phyloP scores from a whole-genome alignment of 2,888 invertebrate species.

The Netelia virgata region DNA sequence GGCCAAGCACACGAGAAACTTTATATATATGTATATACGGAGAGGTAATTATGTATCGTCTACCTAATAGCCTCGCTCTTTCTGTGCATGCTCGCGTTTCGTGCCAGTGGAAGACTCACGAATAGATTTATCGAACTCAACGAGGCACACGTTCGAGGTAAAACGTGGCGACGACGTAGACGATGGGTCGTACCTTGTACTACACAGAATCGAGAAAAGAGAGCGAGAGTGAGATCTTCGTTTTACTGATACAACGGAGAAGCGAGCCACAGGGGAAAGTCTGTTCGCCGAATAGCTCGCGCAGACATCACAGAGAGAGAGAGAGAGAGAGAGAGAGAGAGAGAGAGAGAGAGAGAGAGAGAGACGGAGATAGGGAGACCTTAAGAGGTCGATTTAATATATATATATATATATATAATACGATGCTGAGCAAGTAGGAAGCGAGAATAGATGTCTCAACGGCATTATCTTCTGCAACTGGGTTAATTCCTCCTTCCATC shows the following conservation, averaged over 20 bases:
- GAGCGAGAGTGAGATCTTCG: background rate
- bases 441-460: conserved; percentile 75
- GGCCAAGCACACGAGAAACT: background rate
- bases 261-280: conserved; percentile 54
- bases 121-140: conserved; percentile 60
- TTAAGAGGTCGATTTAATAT: background rate
- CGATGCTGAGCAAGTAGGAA: background rate
- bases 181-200: conserved; percentile 39
- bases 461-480: conserved; percentile 78
- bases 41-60: conserved; percentile 42
- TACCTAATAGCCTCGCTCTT: conserved; percentile 24
- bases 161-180: conserved; percentile 47
- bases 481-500: conserved; percentile 77
- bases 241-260: background rate
- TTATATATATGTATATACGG: conserved; percentile 6
- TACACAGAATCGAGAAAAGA: conserved; percentile 13
- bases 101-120: conserved; percentile 21
- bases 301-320: conserved; percentile 32
- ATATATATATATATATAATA: conserved; percentile 15
- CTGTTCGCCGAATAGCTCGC: conserved; percentile 73
- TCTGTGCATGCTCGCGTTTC: conserved; percentile 35
- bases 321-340: background rate
- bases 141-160: conserved; percentile 31
- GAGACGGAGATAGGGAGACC: background rate
- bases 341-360: background rate